Evolutionary conservation across 1,140 invertebrate species (phyloP).

Genomic region (Eumeta japonica): DNA sequence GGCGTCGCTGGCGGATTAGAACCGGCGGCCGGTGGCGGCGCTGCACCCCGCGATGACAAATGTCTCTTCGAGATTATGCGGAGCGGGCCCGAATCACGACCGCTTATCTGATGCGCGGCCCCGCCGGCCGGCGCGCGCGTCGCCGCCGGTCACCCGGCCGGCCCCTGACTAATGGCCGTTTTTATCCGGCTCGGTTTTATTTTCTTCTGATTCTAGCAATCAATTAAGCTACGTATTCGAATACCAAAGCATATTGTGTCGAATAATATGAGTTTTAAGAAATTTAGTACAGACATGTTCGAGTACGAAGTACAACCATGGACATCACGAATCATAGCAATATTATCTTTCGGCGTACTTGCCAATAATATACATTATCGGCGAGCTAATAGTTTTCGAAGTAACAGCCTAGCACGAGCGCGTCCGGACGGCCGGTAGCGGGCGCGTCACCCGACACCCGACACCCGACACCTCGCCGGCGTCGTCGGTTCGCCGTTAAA

Average conservation of each 20-base stretch:
- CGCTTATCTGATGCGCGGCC: slow-evolving; percentile 44
- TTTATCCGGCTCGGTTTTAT: slow-evolving; percentile 39
- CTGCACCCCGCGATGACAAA: too few relatives aligned
- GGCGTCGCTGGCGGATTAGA: slow-evolving; percentile 55
- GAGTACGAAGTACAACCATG: slow-evolving; percentile 15
- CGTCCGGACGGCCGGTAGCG: slow-evolving; percentile 26
- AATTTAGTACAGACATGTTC: too few relatives aligned
- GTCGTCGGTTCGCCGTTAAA: slow-evolving; percentile 39
- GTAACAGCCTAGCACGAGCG: not conserved
- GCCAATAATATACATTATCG: too few relatives aligned
- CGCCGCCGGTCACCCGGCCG: slow-evolving; percentile 8
- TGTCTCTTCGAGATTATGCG: slow-evolving; percentile 40
- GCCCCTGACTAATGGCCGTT: slow-evolving; percentile 36
- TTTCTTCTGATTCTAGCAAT: slow-evolving; percentile 36
- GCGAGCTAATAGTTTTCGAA: too few relatives aligned
- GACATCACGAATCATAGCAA: slow-evolving; percentile 6
- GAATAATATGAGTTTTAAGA: slow-evolving; percentile 37
- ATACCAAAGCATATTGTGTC: slow-evolving; percentile 28
- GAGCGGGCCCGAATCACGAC: slow-evolving; percentile 47
- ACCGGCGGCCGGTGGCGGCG: slow-evolving; percentile 29
- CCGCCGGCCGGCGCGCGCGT: slow-evolving; percentile 8
- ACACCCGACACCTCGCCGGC: slow-evolving; percentile 38
- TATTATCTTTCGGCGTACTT: too few relatives aligned
- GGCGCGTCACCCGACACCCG: slow-evolving; percentile 19
- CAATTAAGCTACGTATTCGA: slow-evolving; percentile 43